Conservation (phyloP, 1,140 invertebrate species). For the Chironomus tepperi region DNA sequence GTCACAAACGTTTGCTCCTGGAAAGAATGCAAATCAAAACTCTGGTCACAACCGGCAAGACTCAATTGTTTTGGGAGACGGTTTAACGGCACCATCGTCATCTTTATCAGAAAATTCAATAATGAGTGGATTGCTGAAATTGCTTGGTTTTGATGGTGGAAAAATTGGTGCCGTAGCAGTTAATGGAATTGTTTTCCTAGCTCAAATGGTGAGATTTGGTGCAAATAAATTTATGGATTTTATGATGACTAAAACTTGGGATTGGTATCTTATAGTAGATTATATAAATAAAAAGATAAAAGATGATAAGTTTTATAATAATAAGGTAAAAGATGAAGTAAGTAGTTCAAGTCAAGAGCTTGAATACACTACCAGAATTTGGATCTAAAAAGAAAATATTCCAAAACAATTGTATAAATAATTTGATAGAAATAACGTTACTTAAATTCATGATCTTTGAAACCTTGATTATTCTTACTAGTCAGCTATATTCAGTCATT, state of each 20-base stretch:
- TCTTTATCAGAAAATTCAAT: neutral
- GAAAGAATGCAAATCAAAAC: neutral
- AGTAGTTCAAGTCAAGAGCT: too few relatives aligned
- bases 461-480: too few relatives aligned
- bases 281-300: neutral
- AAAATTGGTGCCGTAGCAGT: neutral
- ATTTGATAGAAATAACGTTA: too few relatives aligned
- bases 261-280: neutral
- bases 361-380: too few relatives aligned
- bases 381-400: too few relatives aligned
- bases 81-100: neutral
- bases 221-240: slow-evolving; percentile 3
- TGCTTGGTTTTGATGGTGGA: neutral
- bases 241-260: neutral
- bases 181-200: slow-evolving; percentile 12
- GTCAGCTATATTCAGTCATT: too few relatives aligned
- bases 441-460: too few relatives aligned
- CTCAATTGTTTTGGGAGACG: neutral
- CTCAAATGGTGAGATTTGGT: slow-evolving; percentile 20
- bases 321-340: too few relatives aligned
- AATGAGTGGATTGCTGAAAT: neutral
- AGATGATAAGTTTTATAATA: too few relatives aligned
- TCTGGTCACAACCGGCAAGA: neutral
- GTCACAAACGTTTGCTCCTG: neutral
- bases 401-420: too few relatives aligned